Evolutionary conservation across 2,113 vertebrate genomes (phyloP), one percentile per base, ranked within the genome.

Genomic region (Triplophysa dalaica): DNA sequence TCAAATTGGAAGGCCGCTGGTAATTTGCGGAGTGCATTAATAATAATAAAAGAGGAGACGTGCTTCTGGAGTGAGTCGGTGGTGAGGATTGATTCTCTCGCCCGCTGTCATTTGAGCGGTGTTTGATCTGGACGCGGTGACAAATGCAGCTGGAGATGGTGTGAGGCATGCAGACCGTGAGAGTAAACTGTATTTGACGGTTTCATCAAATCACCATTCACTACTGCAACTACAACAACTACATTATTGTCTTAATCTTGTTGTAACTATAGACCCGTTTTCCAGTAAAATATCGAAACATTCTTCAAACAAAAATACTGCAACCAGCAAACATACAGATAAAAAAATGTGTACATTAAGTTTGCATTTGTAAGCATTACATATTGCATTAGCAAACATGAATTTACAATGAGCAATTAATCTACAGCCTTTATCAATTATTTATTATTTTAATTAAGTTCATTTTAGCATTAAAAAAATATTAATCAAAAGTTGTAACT

Each of bases 11-110:
- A 38, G 41, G 75, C 29, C 54, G 29, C 70, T 65, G 56, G 63
- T 75, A 26, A 79, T 74, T 52, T 73, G 24, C 19, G 5, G 43
- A 82, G 77, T 74, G 68, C 58, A 63, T 80, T 82, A 80, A 77
- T 61, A 73, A 24, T 64, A 75, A 65, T 66, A 67, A 58, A 19
- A 60, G 74, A 75, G 75, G 21, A 17, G 65, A 54, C 11, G 56
- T 68, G 79, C 19, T 3, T 72, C 45, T 43, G 17, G 50, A 60
- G 24, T n/a, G 68, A 79, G 69, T 52, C 7, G 52, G 56, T 14
- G 17, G 58, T 21, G 41, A 56, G 4, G 43, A 38, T 52, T 66
- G 74, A 24, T 56, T 33, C 45, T 12, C 69, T 43, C 52, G 12
- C 12, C 50, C 65, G 24, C 33, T 60, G 41, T 72, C 22, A 48